Percentiles rank a stretch among this genome's conserved stretches.
Conservation (phyloP, 2,113 vertebrate genomes). For the Melanostigma gelatinosum region DNA sequence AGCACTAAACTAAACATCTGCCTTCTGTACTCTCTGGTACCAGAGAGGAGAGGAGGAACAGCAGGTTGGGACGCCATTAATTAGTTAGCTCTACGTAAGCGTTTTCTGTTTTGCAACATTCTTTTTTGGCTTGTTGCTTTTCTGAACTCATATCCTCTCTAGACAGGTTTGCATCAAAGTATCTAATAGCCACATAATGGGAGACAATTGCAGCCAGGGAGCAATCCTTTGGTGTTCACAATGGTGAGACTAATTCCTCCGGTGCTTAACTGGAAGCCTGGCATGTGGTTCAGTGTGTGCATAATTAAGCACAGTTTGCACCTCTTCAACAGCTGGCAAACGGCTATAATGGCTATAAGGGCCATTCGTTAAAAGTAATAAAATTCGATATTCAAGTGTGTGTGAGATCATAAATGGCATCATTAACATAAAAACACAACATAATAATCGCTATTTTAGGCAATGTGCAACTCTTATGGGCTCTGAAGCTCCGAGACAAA, state of each 20-base stretch:
- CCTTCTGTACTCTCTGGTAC: no score
- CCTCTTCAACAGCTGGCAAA: conserved; percentile 36
- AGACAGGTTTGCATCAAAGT: conserved; percentile 4
- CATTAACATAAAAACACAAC: conserved; percentile 21
- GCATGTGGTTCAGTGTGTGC: conserved; percentile 33
- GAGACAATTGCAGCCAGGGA: background rate
- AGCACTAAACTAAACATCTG: no score
- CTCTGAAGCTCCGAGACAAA: background rate
- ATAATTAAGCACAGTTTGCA: conserved; percentile 42
- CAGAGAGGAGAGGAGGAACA: no score
- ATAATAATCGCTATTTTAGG: conserved; percentile 32
- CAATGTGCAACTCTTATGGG: background rate
- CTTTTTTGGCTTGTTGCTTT: background rate
- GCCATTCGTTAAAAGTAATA: conserved; percentile 22
- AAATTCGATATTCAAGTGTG: conserved; percentile 11
- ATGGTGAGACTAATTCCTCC: conserved; percentile 43
- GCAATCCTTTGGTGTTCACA: conserved; percentile 8
- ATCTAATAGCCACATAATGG: conserved; percentile 10
- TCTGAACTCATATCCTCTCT: background rate
- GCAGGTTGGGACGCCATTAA: background rate
- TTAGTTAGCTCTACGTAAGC: background rate
- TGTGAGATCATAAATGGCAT: conserved; percentile 29
- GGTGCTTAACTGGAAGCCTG: conserved; percentile 22
- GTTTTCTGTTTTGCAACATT: background rate
- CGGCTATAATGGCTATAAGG: conserved; percentile 1